Percentiles rank a stretch among this genome's conserved stretches.
Conservation (phyloP, 92 coral and sea anemone genomes). For the Porites cylindrica region DNA sequence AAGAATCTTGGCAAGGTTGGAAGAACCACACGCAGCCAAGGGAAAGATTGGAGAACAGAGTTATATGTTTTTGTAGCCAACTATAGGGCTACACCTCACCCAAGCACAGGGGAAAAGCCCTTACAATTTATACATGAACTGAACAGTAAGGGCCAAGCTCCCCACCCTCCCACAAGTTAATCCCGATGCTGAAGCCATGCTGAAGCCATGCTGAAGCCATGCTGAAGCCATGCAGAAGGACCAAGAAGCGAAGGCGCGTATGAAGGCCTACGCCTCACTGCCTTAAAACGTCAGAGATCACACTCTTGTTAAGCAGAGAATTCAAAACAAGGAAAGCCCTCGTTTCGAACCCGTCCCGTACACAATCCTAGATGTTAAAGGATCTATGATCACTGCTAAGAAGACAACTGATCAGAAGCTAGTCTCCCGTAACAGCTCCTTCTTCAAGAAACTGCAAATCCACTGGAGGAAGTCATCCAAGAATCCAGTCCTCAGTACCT, state of each 20-base stretch:
- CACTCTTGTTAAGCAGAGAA: too few relatives aligned
- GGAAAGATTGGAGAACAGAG: slow-evolving; percentile 45
- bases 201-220: not conserved
- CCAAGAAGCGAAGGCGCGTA: not conserved
- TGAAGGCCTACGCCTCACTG: not conserved
- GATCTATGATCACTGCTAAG: too few relatives aligned
- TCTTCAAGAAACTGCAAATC: too few relatives aligned
- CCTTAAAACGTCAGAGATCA: too few relatives aligned
- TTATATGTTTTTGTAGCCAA: slow-evolving; percentile 18
- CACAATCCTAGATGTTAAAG: too few relatives aligned
- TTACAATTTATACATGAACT: slow-evolving; percentile 22
- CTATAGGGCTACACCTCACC: slow-evolving; percentile 44
- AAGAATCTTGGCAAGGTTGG: slow-evolving; percentile 44
- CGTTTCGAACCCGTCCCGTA: too few relatives aligned
- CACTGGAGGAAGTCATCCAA: too few relatives aligned
- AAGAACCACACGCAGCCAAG: slow-evolving; percentile 27
- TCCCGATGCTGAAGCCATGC: not conserved
- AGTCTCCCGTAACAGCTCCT: too few relatives aligned
- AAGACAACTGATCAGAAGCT: too few relatives aligned
- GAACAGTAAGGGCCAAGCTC: not conserved
- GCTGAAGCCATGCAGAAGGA: not conserved
- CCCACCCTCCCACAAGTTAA: too few relatives aligned
- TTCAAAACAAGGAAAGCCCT: too few relatives aligned
- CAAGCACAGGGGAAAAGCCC: slow-evolving; percentile 32
- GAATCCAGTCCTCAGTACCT: too few relatives aligned